Percentiles rank a stretch among this genome's conserved stretches.
Conservation (phyloP, 2,797 vertebrate genomes). For the Zalophus californianus region DNA sequence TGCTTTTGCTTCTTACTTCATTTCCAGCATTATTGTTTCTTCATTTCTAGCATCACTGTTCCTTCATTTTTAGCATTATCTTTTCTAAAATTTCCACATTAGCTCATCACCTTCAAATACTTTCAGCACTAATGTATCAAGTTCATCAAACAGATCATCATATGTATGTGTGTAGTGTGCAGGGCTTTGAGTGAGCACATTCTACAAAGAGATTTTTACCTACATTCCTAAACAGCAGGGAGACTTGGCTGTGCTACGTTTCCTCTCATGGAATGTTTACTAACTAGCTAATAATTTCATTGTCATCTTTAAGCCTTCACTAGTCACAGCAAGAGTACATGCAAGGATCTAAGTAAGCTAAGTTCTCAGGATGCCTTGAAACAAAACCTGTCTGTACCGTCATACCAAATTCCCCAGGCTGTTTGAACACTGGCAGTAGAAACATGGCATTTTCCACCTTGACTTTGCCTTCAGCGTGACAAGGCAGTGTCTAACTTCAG, state of each 20-base stretch:
- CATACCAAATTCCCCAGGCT: neutral
- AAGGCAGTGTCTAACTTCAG: slow-evolving; percentile 38
- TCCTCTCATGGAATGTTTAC: slow-evolving; percentile 8
- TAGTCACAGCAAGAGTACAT: slow-evolving; percentile 25
- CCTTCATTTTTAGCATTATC: neutral
- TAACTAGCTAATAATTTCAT: slow-evolving; percentile 42
- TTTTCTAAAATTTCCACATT: neutral
- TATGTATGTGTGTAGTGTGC: accelerated
- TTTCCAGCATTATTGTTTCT: neutral
- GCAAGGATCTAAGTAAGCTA: slow-evolving; percentile 44
- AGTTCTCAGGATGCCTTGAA: slow-evolving; percentile 49
- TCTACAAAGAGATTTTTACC: neutral
- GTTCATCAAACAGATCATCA: neutral
- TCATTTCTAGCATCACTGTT: neutral
- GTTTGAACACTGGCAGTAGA: slow-evolving; percentile 19
- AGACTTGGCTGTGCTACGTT: slow-evolving; percentile 6
- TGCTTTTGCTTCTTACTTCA: neutral
- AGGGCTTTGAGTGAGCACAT: neutral
- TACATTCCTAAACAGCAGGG: neutral
- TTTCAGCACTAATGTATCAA: neutral
- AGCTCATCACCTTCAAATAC: slow-evolving; percentile 12
- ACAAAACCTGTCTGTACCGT: neutral
- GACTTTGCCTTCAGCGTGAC: neutral
- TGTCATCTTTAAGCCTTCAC: neutral
- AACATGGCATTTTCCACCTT: neutral